Conservation (phyloP, 2,888 invertebrate genomes). For the Linnaemya tessellans region DNA sequence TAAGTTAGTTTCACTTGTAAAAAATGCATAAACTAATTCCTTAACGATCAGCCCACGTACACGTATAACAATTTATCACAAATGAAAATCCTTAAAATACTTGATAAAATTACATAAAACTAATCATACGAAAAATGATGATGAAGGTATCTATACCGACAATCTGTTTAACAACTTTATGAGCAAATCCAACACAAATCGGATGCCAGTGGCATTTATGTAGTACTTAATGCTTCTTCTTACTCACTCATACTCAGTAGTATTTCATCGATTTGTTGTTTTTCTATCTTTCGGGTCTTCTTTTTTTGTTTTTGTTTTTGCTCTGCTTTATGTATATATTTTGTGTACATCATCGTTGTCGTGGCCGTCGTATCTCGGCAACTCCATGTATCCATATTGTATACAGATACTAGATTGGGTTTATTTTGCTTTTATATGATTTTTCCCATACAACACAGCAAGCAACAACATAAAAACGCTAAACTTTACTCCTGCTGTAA, state of each 20-base stretch:
- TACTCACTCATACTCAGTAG: conserved; percentile 32
- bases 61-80: conserved; percentile 62
- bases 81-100: conserved; percentile 81
- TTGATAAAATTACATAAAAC: conserved; percentile 82
- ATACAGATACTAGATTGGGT: conserved; percentile 19
- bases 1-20: not conserved
- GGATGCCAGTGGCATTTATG: conserved; percentile 76
- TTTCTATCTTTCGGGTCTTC: not conserved
- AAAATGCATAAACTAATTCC: not conserved
- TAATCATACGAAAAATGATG: conserved; percentile 79
- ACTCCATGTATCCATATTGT: conserved; percentile 23
- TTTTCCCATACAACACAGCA: conserved; percentile 2
- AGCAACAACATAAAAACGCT: conserved; percentile 37
- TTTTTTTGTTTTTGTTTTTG: not conserved
- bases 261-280: conserved; percentile 25
- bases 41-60: conserved; percentile 37
- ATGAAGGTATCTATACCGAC: conserved; percentile 81
- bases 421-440: conserved; percentile 32
- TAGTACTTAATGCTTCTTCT: conserved; percentile 45
- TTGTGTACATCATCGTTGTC: conserved; percentile 65
- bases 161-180: conserved; percentile 82
- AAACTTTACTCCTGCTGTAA: conserved; percentile 35
- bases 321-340: not conserved
- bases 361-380: conserved; percentile 57
- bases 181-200: conserved; percentile 82